These are phyloP conservation scores for Phoxinus dragarum DNA, from an alignment of 2,797 vertebrate species.

Conservation along the genomic window DNA sequence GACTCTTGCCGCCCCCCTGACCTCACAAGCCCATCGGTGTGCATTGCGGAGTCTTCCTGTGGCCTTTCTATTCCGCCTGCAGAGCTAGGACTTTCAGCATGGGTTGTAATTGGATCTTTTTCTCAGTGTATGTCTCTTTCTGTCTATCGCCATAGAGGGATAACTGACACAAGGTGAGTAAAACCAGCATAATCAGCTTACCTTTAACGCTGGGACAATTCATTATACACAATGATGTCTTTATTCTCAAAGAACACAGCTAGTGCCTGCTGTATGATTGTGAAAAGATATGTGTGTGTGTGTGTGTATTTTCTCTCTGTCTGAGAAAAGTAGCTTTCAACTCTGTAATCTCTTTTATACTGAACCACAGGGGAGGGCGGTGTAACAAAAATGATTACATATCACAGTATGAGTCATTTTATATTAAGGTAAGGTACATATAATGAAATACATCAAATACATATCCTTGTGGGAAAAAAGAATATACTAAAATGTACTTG, in stretches of 20 bases:
- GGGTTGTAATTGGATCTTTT: conserved; percentile 71
- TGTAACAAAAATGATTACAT: not conserved
- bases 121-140: conserved; percentile 12
- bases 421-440: not conserved
- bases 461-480: too few species aligned
- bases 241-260: conserved; percentile 30
- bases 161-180: conserved; percentile 59
- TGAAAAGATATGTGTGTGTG: not conserved
- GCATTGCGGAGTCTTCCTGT: conserved; percentile 35
- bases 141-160: conserved; percentile 61
- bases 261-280: conserved; percentile 26
- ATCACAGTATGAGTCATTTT: not conserved
- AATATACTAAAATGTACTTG: too few species aligned
- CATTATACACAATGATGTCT: conserved; percentile 74
- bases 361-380: not conserved
- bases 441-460: not conserved
- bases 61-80: conserved; percentile 21
- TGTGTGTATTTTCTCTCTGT: not conserved
- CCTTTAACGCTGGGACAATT: conserved; percentile 64
- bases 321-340: not conserved
- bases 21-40: conserved; percentile 50
- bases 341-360: not conserved
- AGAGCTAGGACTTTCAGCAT: conserved; percentile 52
- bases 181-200: conserved; percentile 69
- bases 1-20: conserved; percentile 44